Evolutionary conservation across 2,113 vertebrate genomes (phyloP).

Genomic region (Perognathus longimembris): DNA sequence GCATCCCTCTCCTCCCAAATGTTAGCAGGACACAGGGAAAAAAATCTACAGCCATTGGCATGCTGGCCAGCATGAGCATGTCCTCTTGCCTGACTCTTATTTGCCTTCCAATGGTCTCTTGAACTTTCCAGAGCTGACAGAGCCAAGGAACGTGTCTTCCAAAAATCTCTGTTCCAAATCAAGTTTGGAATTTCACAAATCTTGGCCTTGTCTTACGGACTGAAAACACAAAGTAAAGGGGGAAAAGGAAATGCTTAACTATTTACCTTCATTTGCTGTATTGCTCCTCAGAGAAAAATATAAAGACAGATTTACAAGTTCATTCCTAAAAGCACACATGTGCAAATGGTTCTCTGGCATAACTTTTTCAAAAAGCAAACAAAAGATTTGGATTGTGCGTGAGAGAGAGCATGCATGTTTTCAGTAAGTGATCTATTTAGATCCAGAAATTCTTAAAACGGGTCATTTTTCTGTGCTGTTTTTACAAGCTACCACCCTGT

Average conservation of each 20-base stretch:
- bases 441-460: neutral
- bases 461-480: neutral
- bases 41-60: conserved; percentile 10
- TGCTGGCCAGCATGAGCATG: conserved; percentile 6
- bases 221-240: neutral
- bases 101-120: conserved; percentile 45
- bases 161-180: conserved; percentile 41
- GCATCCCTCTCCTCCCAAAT: conserved; percentile 39
- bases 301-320: conserved; percentile 10
- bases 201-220: conserved; percentile 22
- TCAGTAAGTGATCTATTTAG: neutral
- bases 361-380: neutral
- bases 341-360: conserved; percentile 13
- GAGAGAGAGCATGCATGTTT: neutral
- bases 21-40: conserved; percentile 68
- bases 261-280: neutral
- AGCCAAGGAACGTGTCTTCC: conserved; percentile 16
- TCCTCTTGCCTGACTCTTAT: neutral
- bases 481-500: neutral
- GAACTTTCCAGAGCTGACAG: conserved; percentile 41
- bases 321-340: neutral
- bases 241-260: neutral
- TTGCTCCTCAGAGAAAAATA: conserved; percentile 20
- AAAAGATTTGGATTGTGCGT: neutral
- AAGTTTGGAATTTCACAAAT: conserved; percentile 52